Base-by-base conservation (phyloP, 2,113 vertebrate genomes). In the Donacobius atricapilla region DNA sequence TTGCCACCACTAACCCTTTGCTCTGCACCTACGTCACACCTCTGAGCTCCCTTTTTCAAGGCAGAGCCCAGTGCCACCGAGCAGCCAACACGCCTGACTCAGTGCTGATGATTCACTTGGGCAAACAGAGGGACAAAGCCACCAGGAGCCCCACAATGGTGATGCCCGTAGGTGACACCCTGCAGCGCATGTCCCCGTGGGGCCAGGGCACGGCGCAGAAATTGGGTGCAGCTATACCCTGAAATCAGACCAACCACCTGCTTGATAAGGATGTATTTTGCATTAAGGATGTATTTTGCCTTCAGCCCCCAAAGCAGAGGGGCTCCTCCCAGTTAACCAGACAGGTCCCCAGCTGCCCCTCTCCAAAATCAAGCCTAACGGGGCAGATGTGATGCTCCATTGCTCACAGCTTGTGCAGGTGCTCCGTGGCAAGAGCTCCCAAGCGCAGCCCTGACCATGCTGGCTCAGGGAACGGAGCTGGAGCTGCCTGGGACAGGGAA, bases 121-220 rank as follows among this genome's bases (percentile, higher is more conserved):
- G 84, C 95, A 97, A 97, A 94, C 90, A 64, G 60, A 71, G 86
- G 89, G 50, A 60, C 4, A n/a, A 69, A 89, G 86, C 27, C 93
- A 61, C 40, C 1, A 7, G 0, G 23, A 95, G 81, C 72, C 50
- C 68, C 22, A 5, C 6, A 0, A 0, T 0, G 5, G 40, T 2
- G 4, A 37, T 70, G 78, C 28, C 81, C 15, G 11, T 2, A 4
- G 11, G 51, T 42, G 83, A 66, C 47, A 12, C 1, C 0, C 31
- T n/a, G 64, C 45, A 16, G 17, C 0, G 44, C 80, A 25, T 35
- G 0, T 0, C 10, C 31, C 60, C 2, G 0, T 1, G 30, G 42
- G 85, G 35, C 56, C 10, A 1, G 60, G 63, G 50, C 50, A 65
- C 0, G 0, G 27, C 0, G 0, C 13, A 24, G 54, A 40, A 47